Conservation (phyloP, 2,888 invertebrate genomes). For the Rhyacophila evoluta region DNA sequence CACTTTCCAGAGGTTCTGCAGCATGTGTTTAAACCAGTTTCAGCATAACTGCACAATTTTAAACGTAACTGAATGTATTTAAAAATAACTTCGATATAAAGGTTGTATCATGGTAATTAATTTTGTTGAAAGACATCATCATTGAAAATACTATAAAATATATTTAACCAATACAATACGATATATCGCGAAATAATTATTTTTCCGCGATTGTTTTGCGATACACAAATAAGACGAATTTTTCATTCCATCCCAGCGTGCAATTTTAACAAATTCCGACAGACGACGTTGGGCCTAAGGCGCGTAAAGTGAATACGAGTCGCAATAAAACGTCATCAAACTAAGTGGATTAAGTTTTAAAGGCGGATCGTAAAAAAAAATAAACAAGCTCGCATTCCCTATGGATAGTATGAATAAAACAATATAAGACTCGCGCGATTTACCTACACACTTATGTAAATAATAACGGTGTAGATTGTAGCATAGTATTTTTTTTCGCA, state of each 20-base stretch:
- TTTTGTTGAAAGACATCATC: too few relatives aligned
- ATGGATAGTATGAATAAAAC: conserved; percentile 9
- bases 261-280: neutral
- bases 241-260: neutral
- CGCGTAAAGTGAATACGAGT: conserved; percentile 33
- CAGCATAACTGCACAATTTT: too few relatives aligned
- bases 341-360: conserved; percentile 45
- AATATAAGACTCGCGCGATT: neutral
- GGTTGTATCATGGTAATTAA: too few relatives aligned
- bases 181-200: neutral
- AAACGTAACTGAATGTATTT: too few relatives aligned
- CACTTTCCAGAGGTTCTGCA: too few relatives aligned
- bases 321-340: conserved; percentile 35
- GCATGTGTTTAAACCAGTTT: too few relatives aligned
- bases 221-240: neutral
- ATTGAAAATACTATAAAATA: too few relatives aligned
- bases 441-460: neutral
- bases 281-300: conserved; percentile 30
- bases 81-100: too few relatives aligned
- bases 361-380: conserved; percentile 20
- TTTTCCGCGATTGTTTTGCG: neutral
- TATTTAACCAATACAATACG: too few relatives aligned
- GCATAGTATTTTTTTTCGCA: too few relatives aligned
- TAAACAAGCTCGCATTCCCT: neutral
- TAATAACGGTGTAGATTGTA: neutral